A percentile compares a stretch with the other conserved stretches of the same genome.
These are phyloP conservation scores for Lasioglossum albipes DNA, from an alignment of 1,140 invertebrate species.

Conservation along the genomic window DNA sequence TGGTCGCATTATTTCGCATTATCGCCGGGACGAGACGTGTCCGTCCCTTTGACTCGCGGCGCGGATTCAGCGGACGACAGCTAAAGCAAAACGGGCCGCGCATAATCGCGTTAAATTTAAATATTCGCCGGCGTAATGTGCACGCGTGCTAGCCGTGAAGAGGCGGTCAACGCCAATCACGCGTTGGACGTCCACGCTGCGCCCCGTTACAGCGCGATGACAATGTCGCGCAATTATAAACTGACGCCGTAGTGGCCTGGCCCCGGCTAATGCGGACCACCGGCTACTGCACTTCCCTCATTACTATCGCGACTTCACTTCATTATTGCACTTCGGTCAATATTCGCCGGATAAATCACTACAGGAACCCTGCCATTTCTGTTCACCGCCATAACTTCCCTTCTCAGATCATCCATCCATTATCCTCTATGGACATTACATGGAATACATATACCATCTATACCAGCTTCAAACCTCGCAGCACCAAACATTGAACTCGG, in stretches of 20 bases:
- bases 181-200: slow-evolving; percentile 33
- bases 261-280: slow-evolving; percentile 24
- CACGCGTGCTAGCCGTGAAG: slow-evolving; percentile 44
- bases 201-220: slow-evolving; percentile 28
- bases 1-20: slow-evolving; percentile 36
- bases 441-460: too few species aligned
- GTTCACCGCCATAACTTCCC: too few species aligned
- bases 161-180: slow-evolving; percentile 35
- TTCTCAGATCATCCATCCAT: too few species aligned
- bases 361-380: not conserved
- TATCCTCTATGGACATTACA: too few species aligned
- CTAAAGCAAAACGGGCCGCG: slow-evolving; percentile 40
- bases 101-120: slow-evolving; percentile 51
- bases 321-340: not conserved
- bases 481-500: too few species aligned
- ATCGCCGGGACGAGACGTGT: slow-evolving; percentile 1
- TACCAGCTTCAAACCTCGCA: too few species aligned
- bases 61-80: slow-evolving; percentile 31
- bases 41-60: slow-evolving; percentile 26
- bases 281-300: slow-evolving; percentile 18
- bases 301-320: slow-evolving; percentile 9
- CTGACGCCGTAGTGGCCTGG: slow-evolving; percentile 3
- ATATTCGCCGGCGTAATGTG: slow-evolving; percentile 44
- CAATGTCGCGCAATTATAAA: slow-evolving; percentile 47
- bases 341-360: not conserved